phyloP scores from a whole-genome alignment of 2,797 vertebrate genomes.

The Coranthus polyacanthus region DNA sequence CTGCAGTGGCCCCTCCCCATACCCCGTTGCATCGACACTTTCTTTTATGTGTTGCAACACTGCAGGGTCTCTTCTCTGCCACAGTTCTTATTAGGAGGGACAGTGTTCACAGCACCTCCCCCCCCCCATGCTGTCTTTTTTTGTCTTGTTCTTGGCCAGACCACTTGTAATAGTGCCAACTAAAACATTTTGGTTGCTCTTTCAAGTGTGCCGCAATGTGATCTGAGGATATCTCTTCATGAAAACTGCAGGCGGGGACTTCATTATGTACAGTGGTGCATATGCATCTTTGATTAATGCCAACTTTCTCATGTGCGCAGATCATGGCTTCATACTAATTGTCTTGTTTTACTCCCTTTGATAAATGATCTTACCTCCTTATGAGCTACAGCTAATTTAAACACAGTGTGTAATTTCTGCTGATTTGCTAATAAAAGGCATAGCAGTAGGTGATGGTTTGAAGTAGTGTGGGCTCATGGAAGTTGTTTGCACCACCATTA shows the following conservation, averaged over 20 bases:
- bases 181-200: conserved; percentile 16
- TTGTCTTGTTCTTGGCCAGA: conserved; percentile 8
- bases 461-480: too few species aligned
- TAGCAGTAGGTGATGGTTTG: too few species aligned
- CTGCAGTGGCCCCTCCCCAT: too few species aligned
- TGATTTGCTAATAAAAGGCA: too few species aligned
- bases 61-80: too few species aligned
- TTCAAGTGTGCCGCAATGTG: neutral
- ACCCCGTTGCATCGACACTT: too few species aligned
- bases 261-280: neutral
- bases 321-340: neutral
- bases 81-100: conserved; percentile 25
- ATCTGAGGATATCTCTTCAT: neutral
- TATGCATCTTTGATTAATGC: neutral
- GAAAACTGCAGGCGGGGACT: neutral
- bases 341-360: neutral
- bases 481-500: too few species aligned
- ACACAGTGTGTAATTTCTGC: neutral
- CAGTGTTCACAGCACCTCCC: conserved; percentile 13
- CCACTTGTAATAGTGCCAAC: conserved; percentile 22
- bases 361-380: conserved; percentile 3
- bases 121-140: neutral
- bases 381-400: neutral
- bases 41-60: too few species aligned
- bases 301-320: neutral